phyloP scores from a whole-genome alignment of 2,888 invertebrate species.

The Cotesia congregata region DNA sequence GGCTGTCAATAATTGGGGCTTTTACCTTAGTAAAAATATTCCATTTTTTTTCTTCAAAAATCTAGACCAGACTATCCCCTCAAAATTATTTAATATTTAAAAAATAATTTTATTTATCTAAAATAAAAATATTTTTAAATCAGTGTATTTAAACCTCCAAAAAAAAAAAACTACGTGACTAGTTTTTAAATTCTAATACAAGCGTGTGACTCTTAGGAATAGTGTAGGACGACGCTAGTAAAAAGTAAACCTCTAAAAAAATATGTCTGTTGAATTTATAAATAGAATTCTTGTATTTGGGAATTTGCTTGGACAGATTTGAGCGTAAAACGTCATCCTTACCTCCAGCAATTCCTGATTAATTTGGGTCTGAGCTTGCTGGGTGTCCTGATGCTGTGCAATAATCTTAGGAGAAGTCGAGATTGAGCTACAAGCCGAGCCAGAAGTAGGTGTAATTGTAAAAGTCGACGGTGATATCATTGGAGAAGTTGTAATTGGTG shows the following conservation, averaged over 20 bases:
- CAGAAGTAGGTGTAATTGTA: constrained; percentile 42
- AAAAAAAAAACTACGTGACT: constrained; percentile 4
- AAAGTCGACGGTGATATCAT: constrained; percentile 38
- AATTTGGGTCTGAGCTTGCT: constrained; percentile 67
- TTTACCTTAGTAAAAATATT: too few species aligned
- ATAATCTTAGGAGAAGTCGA: constrained; percentile 43
- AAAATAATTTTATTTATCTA: too few species aligned
- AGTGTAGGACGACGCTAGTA: not conserved
- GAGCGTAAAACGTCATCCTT: constrained; percentile 62
- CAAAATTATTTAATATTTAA: too few species aligned
- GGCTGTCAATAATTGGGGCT: too few species aligned
- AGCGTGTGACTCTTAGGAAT: not conserved
- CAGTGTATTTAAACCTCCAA: too few species aligned
- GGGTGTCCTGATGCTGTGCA: constrained; percentile 57
- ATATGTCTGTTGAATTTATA: not conserved
- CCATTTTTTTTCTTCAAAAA: too few species aligned
- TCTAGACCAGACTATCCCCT: too few species aligned
- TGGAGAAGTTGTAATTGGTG: constrained; percentile 41
- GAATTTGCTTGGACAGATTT: constrained; percentile 24
- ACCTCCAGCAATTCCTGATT: constrained; percentile 70
- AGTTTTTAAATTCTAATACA: not conserved
- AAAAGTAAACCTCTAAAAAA: constrained; percentile 7
- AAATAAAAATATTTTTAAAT: too few species aligned
- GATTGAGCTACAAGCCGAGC: constrained; percentile 42
- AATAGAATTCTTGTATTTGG: constrained; percentile 8